Evolutionary conservation across 2,888 invertebrate species (phyloP).

Genomic region (Folsomia manolachei): DNA sequence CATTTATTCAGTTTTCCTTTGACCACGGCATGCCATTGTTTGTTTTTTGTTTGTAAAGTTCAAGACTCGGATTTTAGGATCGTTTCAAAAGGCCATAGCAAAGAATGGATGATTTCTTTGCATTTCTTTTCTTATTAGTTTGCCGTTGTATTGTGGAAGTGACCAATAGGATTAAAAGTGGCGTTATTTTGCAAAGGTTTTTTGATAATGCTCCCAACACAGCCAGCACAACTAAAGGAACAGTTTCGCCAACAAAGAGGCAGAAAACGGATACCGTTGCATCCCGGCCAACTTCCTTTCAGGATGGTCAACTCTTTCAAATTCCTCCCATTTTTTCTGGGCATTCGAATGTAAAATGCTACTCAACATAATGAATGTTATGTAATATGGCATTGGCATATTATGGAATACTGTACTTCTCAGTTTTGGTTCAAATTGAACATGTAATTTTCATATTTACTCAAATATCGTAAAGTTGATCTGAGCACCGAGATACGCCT

Average conservation of each 20-base stretch:
- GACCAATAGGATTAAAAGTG: neutral
- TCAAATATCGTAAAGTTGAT: no score
- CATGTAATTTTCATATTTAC: neutral
- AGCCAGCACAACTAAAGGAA: neutral
- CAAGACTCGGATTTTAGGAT: no score
- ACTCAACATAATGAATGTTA: no score
- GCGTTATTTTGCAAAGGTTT: neutral
- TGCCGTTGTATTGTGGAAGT: neutral
- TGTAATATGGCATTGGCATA: no score
- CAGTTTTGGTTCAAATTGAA: neutral
- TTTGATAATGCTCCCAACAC: neutral
- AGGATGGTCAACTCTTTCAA: neutral
- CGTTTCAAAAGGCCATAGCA: no score
- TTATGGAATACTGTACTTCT: no score
- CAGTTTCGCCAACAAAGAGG: neutral
- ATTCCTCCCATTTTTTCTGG: neutral
- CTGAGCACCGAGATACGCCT: no score
- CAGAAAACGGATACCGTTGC: neutral
- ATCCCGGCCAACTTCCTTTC: slow-evolving; percentile 8
- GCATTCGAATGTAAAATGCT: neutral
- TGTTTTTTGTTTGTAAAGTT: no score
- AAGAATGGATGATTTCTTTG: no score
- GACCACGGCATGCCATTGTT: no score
- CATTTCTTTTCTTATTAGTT: no score
- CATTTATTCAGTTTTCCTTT: no score